Evolutionary conservation across 1,140 invertebrate genomes (phyloP).

Genomic region (Paralvinella palmiformis): DNA sequence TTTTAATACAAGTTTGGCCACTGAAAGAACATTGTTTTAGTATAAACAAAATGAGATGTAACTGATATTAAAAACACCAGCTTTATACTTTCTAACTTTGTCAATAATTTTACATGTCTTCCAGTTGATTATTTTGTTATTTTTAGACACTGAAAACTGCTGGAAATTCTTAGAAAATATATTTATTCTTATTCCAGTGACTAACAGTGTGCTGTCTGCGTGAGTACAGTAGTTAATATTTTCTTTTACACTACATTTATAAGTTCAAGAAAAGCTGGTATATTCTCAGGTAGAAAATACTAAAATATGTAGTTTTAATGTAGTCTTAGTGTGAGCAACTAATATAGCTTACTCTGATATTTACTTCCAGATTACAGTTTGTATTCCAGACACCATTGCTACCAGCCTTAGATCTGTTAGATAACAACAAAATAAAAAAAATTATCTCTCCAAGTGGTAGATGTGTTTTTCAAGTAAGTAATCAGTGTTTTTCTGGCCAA

Average conservation of each 20-base stretch:
- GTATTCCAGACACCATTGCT: slow-evolving; percentile 34
- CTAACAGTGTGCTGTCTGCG: slow-evolving; percentile 36
- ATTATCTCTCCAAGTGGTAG: slow-evolving; percentile 32
- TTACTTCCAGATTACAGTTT: slow-evolving; percentile 30
- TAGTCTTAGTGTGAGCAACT: not conserved
- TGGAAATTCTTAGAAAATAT: no score
- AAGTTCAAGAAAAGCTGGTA: not conserved
- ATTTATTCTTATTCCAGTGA: slow-evolving; percentile 27
- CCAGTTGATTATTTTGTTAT: no score
- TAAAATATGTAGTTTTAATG: not conserved
- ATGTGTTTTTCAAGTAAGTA: slow-evolving; percentile 34
- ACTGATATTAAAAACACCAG: no score
- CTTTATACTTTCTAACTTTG: no score
- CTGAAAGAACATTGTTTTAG: no score
- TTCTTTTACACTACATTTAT: not conserved
- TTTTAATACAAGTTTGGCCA: no score
- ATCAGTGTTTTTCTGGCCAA: not conserved
- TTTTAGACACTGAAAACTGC: no score
- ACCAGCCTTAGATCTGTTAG: slow-evolving; percentile 38
- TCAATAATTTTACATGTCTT: no score
- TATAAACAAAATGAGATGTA: no score
- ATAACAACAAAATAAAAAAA: slow-evolving; percentile 30
- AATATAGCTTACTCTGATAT: slow-evolving; percentile 22
- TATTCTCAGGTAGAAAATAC: not conserved
- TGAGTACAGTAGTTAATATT: slow-evolving; percentile 25